Evolutionary conservation across 2,113 vertebrate species (phyloP).

Genomic region (Ptilorrhoa leucosticta): DNA sequence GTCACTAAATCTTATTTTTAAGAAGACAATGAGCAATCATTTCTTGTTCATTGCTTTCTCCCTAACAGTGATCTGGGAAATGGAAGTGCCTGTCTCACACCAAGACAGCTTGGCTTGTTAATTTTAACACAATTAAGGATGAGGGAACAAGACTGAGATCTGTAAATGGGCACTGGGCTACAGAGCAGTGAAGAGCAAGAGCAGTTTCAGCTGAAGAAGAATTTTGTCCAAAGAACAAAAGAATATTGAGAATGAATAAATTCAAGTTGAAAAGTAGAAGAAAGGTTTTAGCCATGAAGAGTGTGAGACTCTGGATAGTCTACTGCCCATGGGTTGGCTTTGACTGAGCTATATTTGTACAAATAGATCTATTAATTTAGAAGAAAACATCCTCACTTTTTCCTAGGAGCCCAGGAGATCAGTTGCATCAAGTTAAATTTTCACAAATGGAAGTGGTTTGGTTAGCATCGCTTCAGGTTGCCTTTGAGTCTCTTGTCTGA

Average conservation of each 20-base stretch:
- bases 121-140: neutral
- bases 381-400: neutral
- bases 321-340: neutral
- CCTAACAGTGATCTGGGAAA: neutral
- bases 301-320: neutral
- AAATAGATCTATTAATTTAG: neutral
- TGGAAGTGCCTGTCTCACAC: neutral
- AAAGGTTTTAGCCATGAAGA: neutral
- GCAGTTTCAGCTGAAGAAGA: neutral
- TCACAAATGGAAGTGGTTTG: neutral
- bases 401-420: neutral
- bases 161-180: neutral
- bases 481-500: neutral
- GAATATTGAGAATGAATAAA: neutral
- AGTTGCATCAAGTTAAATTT: neutral
- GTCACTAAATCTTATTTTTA: neutral
- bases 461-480: neutral
- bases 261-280: neutral
- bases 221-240: neutral
- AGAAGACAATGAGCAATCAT: neutral
- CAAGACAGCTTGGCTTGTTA: neutral
- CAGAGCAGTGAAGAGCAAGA: neutral
- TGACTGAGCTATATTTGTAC: neutral
- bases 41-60: neutral
- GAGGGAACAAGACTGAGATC: neutral